A percentile compares a stretch with the other conserved stretches of the same genome.
Evolutionary conservation across 2,888 invertebrate genomes (phyloP).

Genomic region (Sialis lutaria): DNA sequence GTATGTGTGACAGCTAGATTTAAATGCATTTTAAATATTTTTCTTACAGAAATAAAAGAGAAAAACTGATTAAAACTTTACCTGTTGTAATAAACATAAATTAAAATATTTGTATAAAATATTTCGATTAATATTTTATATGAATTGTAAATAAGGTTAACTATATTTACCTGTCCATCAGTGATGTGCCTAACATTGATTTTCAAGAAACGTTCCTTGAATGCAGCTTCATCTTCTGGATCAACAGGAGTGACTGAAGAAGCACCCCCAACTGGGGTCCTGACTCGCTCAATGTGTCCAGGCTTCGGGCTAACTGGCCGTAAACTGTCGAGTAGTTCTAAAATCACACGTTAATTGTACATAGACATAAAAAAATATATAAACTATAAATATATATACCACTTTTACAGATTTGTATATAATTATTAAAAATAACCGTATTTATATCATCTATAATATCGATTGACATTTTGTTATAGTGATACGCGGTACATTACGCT

Average conservation of each 20-base stretch:
- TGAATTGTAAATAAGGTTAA: background rate
- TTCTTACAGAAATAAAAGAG: background rate
- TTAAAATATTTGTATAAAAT: background rate
- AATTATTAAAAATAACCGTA: no score
- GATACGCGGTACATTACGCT: no score
- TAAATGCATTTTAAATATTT: no score
- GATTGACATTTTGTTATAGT: no score
- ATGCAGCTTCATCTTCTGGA: slow-evolving; percentile 38
- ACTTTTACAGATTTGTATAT: no score
- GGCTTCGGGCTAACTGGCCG: slow-evolving; percentile 73
- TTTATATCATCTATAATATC: no score
- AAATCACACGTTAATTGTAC: no score
- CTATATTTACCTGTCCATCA: slow-evolving; percentile 55
- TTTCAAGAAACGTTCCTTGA: slow-evolving; percentile 73
- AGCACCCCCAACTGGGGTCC: slow-evolving; percentile 31
- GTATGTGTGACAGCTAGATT: no score
- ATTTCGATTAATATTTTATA: no score
- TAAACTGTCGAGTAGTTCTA: slow-evolving; percentile 68
- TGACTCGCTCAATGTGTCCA: slow-evolving; percentile 49
- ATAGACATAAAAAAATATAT: no score
- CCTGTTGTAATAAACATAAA: background rate
- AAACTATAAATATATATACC: no score
- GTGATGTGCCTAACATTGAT: slow-evolving; percentile 87
- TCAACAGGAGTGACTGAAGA: slow-evolving; percentile 20
- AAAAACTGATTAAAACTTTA: slow-evolving; percentile 2